Conservation (phyloP, 2,113 vertebrate species). For the Laterallus jamaicensis region DNA sequence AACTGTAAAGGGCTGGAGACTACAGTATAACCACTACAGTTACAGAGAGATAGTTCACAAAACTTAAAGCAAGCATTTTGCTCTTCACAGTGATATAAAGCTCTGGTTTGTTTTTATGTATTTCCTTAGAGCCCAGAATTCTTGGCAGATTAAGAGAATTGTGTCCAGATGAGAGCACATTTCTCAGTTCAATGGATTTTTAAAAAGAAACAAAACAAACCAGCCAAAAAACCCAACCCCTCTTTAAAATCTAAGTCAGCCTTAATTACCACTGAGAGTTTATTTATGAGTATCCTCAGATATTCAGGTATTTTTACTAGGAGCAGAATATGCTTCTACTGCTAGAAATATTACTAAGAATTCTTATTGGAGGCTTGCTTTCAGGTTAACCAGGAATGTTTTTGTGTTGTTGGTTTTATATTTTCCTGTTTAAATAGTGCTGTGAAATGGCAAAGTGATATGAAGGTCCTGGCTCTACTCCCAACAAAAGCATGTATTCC, state of each 20-base stretch:
- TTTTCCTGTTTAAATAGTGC: background rate
- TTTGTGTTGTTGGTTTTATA: background rate
- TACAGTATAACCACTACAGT: background rate
- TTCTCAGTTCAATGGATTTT: background rate
- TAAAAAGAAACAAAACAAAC: background rate
- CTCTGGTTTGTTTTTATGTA: background rate
- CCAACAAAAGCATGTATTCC: background rate
- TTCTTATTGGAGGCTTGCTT: background rate
- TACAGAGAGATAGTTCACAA: background rate
- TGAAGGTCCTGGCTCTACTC: background rate
- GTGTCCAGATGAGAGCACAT: background rate
- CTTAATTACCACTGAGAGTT: background rate
- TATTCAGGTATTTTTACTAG: background rate
- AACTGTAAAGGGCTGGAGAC: background rate
- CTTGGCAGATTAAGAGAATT: background rate
- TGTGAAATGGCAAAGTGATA: background rate
- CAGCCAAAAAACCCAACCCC: background rate
- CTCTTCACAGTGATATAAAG: background rate
- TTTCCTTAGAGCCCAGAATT: background rate
- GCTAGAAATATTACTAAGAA: background rate
- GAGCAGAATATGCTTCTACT: background rate
- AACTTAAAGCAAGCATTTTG: background rate
- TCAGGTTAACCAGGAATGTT: background rate
- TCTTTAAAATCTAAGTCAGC: background rate
- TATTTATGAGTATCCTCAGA: background rate